A percentile compares a stretch with the other conserved stretches of the same genome.
These are phyloP conservation scores for Hydrocynus forskahlii DNA, from an alignment of 2,797 vertebrate species.

Conservation along the genomic window DNA sequence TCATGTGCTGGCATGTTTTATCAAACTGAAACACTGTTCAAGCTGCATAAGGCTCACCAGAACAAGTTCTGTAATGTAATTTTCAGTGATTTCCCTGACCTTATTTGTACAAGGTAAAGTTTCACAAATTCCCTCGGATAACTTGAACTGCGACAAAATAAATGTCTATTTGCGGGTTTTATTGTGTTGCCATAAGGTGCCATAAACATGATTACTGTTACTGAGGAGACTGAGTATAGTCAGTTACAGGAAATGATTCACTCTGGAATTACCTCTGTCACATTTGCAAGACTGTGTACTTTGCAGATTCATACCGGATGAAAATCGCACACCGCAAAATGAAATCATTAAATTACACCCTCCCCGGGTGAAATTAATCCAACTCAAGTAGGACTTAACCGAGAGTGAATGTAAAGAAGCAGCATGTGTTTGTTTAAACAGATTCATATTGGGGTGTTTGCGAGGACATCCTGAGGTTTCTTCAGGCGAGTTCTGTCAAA, in stretches of 20 bases:
- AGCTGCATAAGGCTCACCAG: not conserved
- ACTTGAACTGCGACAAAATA: not conserved
- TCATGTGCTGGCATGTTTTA: slow-evolving; percentile 17
- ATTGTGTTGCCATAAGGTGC: too few species aligned
- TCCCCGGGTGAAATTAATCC: not conserved
- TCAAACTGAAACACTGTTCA: not conserved
- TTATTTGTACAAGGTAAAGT: not conserved
- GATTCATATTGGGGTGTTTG: slow-evolving; percentile 26
- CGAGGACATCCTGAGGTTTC: not conserved
- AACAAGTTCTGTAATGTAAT: not conserved
- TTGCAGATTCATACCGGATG: not conserved
- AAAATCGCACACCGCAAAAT: not conserved
- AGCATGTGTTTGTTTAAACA: slow-evolving; percentile 1
- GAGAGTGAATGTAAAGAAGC: slow-evolving; percentile 7
- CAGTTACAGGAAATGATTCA: not conserved
- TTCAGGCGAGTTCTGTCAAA: slow-evolving; percentile 10
- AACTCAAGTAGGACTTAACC: not conserved
- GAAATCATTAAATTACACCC: not conserved
- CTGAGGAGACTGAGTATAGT: not conserved
- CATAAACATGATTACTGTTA: not conserved
- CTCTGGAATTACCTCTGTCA: not conserved
- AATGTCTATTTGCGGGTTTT: not conserved
- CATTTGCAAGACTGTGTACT: not conserved
- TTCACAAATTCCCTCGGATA: not conserved
- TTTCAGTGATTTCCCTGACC: not conserved